Percentiles rank a stretch among this genome's conserved stretches.
Evolutionary conservation across 92 coral and sea anemone species (phyloP).

Genomic region (Anthopleura xanthogrammica): DNA sequence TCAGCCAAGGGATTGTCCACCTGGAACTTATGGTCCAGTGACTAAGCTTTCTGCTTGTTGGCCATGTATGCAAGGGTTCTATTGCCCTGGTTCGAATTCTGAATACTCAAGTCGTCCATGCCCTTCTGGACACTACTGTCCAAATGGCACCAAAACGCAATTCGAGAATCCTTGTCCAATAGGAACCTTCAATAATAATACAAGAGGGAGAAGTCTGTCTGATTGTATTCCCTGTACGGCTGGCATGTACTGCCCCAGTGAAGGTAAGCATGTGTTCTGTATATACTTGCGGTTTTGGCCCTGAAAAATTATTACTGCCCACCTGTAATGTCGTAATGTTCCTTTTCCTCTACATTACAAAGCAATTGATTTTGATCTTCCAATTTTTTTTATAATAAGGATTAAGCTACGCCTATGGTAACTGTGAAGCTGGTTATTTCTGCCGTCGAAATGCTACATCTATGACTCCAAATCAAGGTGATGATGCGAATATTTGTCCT

Average conservation of each 20-base stretch:
- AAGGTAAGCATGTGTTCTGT: slow-evolving; percentile 60
- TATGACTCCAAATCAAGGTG: slow-evolving; percentile 85
- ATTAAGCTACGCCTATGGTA: slow-evolving; percentile 60
- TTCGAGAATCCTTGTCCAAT: slow-evolving; percentile 78
- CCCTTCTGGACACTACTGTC: slow-evolving; percentile 91
- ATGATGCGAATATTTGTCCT: slow-evolving; percentile 91
- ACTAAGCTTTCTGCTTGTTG: slow-evolving; percentile 67
- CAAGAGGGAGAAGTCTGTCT: slow-evolving; percentile 52
- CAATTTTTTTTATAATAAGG: slow-evolving; percentile 48
- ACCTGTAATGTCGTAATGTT: too few relatives aligned
- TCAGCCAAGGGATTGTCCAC: slow-evolving; percentile 71
- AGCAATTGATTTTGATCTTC: background rate
- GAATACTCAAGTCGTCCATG: slow-evolving; percentile 91
- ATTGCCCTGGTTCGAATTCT: slow-evolving; percentile 90
- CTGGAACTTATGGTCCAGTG: slow-evolving; percentile 75
- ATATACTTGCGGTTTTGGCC: too few relatives aligned
- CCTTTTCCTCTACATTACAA: background rate
- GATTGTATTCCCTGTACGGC: slow-evolving; percentile 88
- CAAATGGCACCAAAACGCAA: slow-evolving; percentile 74
- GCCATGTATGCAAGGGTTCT: slow-evolving; percentile 83
- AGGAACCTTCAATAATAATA: slow-evolving; percentile 81
- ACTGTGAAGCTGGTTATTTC: slow-evolving; percentile 90
- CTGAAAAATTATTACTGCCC: too few relatives aligned
- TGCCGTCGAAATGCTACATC: slow-evolving; percentile 83
- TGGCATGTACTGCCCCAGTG: slow-evolving; percentile 85